phyloP scores from a whole-genome alignment of 2,888 invertebrate genomes.

The Apotomis betuletana region DNA sequence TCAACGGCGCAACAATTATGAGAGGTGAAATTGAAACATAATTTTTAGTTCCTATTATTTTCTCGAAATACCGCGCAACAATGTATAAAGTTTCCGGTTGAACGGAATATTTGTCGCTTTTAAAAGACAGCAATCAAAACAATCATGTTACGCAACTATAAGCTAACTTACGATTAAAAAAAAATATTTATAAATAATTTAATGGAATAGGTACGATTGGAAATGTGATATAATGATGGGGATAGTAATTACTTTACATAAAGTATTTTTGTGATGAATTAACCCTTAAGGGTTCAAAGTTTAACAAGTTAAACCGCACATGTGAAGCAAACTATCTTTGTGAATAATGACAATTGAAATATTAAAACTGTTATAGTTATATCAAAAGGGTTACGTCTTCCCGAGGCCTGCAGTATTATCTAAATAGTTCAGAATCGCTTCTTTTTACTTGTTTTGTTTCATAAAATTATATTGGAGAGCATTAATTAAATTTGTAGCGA shows the following conservation, averaged over 20 bases:
- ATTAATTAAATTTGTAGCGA: too few species aligned
- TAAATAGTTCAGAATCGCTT: too few species aligned
- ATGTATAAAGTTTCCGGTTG: not conserved
- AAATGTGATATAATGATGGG: constrained; percentile 32
- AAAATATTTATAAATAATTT: constrained; percentile 10
- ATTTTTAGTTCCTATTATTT: too few species aligned
- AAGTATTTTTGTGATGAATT: constrained; percentile 26
- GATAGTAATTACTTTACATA: constrained; percentile 13
- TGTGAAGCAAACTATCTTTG: too few species aligned
- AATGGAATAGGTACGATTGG: constrained; percentile 13
- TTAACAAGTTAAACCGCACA: too few species aligned
- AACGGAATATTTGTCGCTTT: not conserved
- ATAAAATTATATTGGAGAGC: too few species aligned
- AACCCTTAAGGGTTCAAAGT: not conserved
- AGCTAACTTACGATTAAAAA: too few species aligned
- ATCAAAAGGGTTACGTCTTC: not conserved
- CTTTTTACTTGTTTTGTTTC: too few species aligned
- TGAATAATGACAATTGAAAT: not conserved
- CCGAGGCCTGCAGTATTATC: not conserved
- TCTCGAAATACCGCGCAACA: too few species aligned
- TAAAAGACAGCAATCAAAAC: constrained; percentile 8
- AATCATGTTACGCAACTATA: constrained; percentile 17
- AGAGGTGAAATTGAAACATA: too few species aligned
- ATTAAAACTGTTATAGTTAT: not conserved
- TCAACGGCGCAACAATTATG: too few species aligned